A percentile compares a stretch with the other conserved stretches of the same genome.
Evolutionary conservation across 2,113 vertebrate species (phyloP).

Genomic region (Rhinichthys klamathensis): DNA sequence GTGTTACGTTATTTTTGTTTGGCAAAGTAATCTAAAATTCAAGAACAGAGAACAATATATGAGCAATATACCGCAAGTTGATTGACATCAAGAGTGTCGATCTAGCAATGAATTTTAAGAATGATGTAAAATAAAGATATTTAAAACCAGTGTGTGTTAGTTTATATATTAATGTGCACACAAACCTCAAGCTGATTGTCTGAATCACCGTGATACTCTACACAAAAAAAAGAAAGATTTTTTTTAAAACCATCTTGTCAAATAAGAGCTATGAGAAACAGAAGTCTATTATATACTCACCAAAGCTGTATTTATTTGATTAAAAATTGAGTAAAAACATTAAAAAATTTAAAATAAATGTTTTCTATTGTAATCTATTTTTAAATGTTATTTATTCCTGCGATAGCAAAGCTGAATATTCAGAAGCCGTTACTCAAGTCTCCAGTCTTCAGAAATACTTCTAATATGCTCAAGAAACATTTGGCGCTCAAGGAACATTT

Average conservation of each 20-base stretch:
- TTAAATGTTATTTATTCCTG: no score
- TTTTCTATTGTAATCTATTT: no score
- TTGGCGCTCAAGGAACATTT: no score
- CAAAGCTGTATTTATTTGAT: no score
- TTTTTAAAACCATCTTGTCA: neutral
- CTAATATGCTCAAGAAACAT: no score
- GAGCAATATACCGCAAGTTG: neutral
- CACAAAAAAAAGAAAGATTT: neutral
- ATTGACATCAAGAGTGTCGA: neutral
- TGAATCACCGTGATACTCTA: neutral
- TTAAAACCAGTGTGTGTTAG: no score
- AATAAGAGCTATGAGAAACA: neutral
- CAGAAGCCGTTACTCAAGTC: no score
- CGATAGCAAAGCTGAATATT: no score
- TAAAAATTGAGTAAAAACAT: neutral
- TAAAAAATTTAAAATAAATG: neutral
- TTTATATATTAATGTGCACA: neutral
- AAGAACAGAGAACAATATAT: neutral
- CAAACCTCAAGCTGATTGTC: neutral
- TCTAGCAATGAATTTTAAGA: neutral
- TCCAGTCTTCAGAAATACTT: no score
- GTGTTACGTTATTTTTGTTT: neutral
- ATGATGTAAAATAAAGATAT: neutral
- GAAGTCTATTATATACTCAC: neutral
- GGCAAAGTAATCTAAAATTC: neutral